A percentile compares a stretch with the other conserved stretches of the same genome.
Conservation (phyloP, 2,888 invertebrate genomes). For the Papilio demoleus region DNA sequence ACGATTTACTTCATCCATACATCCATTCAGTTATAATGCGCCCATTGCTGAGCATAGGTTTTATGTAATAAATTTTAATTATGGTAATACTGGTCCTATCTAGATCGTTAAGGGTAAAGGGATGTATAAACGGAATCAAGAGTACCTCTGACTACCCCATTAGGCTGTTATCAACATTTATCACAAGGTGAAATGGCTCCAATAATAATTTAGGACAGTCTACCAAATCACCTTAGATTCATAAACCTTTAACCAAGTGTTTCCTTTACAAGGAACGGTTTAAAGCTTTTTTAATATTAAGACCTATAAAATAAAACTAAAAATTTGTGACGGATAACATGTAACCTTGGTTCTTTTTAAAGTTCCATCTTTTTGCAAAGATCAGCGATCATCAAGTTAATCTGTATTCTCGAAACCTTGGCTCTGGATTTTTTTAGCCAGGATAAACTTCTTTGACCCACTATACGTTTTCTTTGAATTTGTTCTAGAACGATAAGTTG, state of each 20-base stretch:
- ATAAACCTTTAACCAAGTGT: neutral
- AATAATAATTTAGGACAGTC: neutral
- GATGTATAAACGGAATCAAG: neutral
- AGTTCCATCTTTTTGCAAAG: neutral
- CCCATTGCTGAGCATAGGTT: too few relatives aligned
- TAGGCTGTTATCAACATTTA: neutral
- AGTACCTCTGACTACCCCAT: neutral
- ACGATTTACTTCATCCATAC: too few relatives aligned
- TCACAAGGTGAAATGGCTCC: neutral
- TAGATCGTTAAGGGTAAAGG: neutral
- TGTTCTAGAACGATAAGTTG: too few relatives aligned
- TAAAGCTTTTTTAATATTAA: too few relatives aligned
- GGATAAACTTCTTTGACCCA: too few relatives aligned
- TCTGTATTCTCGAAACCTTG: too few relatives aligned
- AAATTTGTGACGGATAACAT: neutral
- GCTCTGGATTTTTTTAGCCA: too few relatives aligned
- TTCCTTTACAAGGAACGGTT: neutral
- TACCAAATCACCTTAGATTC: neutral
- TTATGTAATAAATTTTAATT: too few relatives aligned
- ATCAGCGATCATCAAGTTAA: too few relatives aligned
- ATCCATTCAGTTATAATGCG: too few relatives aligned
- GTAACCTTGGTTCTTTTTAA: neutral
- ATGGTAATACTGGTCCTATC: neutral
- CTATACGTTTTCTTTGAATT: too few relatives aligned
- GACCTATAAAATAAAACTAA: neutral